A percentile compares a stretch with the other conserved stretches of the same genome.
Conservation (phyloP, 2,797 vertebrate genomes). For the Heliangelus exortis region DNA sequence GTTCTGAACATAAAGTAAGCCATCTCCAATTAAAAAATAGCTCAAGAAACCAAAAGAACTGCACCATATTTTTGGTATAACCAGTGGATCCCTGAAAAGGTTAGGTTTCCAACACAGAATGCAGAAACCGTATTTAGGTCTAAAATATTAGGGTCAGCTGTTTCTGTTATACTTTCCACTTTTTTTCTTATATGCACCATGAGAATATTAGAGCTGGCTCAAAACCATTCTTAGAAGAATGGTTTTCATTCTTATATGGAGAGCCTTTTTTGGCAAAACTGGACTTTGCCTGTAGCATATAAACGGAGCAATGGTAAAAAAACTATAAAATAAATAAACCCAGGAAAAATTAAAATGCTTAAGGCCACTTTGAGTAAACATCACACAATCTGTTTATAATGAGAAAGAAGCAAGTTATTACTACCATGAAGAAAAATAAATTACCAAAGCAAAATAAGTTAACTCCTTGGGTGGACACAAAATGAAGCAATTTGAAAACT, state of each 20-base stretch:
- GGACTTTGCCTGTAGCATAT: background rate
- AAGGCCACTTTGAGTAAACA: background rate
- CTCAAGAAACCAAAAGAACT: background rate
- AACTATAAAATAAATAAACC: background rate
- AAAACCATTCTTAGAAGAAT: background rate
- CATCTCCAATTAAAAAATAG: background rate
- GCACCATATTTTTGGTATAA: background rate
- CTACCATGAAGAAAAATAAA: constrained; percentile 21
- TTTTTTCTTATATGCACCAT: background rate
- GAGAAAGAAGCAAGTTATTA: constrained; percentile 9
- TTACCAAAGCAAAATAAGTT: constrained; percentile 13
- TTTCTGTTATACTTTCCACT: background rate
- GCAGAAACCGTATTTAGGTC: background rate
- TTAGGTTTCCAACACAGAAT: background rate
- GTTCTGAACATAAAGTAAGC: background rate
- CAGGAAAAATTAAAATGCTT: constrained; percentile 10
- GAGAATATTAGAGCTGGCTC: background rate
- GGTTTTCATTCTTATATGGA: background rate
- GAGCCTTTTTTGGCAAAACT: background rate
- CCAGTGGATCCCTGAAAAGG: background rate
- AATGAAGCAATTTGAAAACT: background rate
- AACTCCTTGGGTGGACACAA: background rate
- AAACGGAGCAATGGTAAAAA: background rate
- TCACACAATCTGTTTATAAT: constrained; percentile 5
- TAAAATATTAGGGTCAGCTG: background rate